Evolutionary conservation across 2,888 invertebrate species (phyloP).

Genomic region (Cheilosia pagana): DNA sequence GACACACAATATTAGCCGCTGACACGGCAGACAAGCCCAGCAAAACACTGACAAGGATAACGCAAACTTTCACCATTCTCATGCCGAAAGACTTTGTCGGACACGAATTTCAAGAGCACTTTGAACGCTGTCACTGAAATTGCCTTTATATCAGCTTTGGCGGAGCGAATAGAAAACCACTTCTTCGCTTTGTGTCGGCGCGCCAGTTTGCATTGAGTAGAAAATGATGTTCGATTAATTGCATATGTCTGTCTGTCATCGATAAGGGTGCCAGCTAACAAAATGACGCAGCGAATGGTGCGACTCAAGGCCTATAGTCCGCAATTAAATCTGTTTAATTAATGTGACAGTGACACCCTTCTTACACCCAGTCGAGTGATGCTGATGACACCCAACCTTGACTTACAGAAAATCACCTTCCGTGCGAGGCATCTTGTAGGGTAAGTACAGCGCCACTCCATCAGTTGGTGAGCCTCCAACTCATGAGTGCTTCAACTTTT

Average conservation of each 20-base stretch:
- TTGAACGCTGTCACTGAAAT: background rate
- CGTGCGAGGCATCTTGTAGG: background rate
- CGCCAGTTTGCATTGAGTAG: constrained; percentile 38
- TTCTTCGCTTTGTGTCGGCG: constrained; percentile 22
- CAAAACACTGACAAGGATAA: constrained; percentile 40
- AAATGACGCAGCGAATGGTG: background rate
- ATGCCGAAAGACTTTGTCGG: constrained; percentile 8
- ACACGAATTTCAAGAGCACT: constrained; percentile 9
- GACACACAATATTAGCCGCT: constrained; percentile 69
- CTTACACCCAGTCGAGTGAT: too few species aligned
- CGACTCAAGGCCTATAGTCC: too few species aligned
- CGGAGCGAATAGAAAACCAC: background rate
- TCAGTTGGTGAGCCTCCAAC: too few species aligned
- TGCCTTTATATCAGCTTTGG: constrained; percentile 52
- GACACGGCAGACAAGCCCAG: constrained; percentile 25
- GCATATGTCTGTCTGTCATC: constrained; percentile 19
- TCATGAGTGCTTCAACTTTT: background rate
- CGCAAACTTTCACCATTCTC: constrained; percentile 52
- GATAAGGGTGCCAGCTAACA: constrained; percentile 31
- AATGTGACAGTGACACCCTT: too few species aligned
- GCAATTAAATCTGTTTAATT: too few species aligned
- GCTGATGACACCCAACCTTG: too few species aligned
- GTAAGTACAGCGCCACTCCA: background rate
- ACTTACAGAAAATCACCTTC: background rate
- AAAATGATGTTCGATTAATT: constrained; percentile 64